Conservation (phyloP, 2,888 invertebrate genomes). For the Conus canariensis region DNA sequence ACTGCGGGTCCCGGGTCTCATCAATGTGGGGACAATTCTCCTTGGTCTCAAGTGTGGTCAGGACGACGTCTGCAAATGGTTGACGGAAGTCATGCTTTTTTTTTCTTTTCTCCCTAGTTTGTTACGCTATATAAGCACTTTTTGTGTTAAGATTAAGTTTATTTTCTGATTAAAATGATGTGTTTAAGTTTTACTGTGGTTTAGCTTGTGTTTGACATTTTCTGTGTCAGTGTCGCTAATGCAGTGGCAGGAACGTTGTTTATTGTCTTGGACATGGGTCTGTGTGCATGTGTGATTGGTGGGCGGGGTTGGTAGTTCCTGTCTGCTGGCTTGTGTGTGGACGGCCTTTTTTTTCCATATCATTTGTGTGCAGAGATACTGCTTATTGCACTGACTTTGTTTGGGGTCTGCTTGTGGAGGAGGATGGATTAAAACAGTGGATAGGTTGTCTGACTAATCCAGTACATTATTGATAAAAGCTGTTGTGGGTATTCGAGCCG, state of each 20-base stretch:
- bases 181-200: neutral
- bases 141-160: neutral
- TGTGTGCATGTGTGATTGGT: too few relatives aligned
- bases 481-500: neutral
- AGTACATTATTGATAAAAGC: neutral
- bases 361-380: neutral
- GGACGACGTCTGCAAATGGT: conserved; percentile 3
- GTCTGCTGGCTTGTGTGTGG: neutral
- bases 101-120: neutral
- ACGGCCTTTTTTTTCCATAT: neutral
- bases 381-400: neutral
- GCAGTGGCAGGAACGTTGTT: neutral
- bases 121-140: neutral
- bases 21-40: neutral
- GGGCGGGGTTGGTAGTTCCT: too few relatives aligned
- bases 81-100: neutral
- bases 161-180: neutral
- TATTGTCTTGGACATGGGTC: neutral
- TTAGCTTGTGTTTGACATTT: neutral
- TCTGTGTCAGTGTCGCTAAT: neutral
- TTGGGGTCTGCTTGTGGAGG: neutral
- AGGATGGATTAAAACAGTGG: neutral
- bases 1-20: neutral
- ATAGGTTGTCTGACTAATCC: neutral
- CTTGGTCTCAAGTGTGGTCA: neutral